phyloP scores from a whole-genome alignment of 2,888 invertebrate genomes.

The Nemotelus nigrinus region DNA sequence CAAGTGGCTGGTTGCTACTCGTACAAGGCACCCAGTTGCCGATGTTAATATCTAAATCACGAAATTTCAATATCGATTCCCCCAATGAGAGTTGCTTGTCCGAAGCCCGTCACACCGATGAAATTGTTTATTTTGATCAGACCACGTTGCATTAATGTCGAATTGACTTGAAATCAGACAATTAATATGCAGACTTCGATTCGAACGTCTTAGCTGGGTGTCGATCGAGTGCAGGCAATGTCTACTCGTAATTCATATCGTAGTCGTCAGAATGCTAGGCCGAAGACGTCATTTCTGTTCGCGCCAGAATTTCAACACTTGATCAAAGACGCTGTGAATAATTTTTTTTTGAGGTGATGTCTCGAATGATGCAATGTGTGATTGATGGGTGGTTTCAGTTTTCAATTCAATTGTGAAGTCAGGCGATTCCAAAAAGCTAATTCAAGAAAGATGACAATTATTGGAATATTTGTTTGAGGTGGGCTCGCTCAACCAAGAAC shows the following conservation, averaged over 20 bases:
- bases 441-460: not conserved
- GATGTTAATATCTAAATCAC: constrained; percentile 23
- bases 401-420: not conserved
- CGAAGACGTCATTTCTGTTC: not conserved
- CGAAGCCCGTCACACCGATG: not conserved
- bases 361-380: not conserved
- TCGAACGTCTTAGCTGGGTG: constrained; percentile 38
- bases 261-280: not conserved
- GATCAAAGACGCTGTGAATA: not conserved
- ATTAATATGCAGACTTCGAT: constrained; percentile 45
- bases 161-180: constrained; percentile 35
- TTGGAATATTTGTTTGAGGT: not conserved
- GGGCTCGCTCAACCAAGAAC: not conserved
- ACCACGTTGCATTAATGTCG: constrained; percentile 28
- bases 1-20: not conserved
- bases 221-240: not conserved
- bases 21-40: not conserved
- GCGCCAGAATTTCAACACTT: constrained; percentile 13
- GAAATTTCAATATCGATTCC: constrained; percentile 21
- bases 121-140: not conserved
- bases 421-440: not conserved
- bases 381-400: not conserved
- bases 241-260: constrained; percentile 1
- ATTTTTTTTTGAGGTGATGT: not conserved
- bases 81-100: not conserved